Evolutionary conservation across 2,113 vertebrate species (phyloP).

Genomic region (Erythrolamprus reginae): DNA sequence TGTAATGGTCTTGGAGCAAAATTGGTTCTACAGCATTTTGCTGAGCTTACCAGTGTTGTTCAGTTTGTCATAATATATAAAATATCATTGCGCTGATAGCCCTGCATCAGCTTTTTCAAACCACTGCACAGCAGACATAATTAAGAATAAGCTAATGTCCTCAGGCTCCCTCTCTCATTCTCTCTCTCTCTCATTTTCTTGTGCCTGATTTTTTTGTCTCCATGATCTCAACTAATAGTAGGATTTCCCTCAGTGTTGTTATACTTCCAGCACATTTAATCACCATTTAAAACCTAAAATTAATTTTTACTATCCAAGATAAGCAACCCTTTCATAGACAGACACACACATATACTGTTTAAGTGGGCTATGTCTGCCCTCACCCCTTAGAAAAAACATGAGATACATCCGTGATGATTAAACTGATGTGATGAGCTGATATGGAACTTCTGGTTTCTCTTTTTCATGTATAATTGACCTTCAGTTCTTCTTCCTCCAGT

Average conservation of each 20-base stretch:
- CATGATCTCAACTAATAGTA: slow-evolving; percentile 50
- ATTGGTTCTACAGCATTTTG: slow-evolving; percentile 48
- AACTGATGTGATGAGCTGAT: neutral
- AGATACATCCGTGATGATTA: slow-evolving; percentile 19
- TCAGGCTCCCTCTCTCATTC: slow-evolving; percentile 20
- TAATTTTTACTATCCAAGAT: slow-evolving; percentile 32
- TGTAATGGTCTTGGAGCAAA: slow-evolving; percentile 38
- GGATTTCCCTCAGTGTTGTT: slow-evolving; percentile 26
- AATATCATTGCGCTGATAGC: slow-evolving; percentile 45
- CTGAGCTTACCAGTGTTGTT: slow-evolving; percentile 46
- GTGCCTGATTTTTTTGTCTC: neutral
- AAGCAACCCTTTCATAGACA: neutral
- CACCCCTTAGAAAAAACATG: neutral
- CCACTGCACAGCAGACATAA: slow-evolving; percentile 47
- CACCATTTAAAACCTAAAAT: slow-evolving; percentile 30
- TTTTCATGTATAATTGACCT: slow-evolving; percentile 16
- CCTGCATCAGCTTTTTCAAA: slow-evolving; percentile 52
- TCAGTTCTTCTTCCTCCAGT: slow-evolving; percentile 13
- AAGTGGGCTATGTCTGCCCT: neutral
- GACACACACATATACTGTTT: neutral
- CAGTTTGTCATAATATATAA: slow-evolving; percentile 53
- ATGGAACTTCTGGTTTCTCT: slow-evolving; percentile 10
- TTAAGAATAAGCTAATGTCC: slow-evolving; percentile 55
- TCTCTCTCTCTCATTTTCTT: neutral
- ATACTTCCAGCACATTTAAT: slow-evolving; percentile 30